phyloP scores from a whole-genome alignment of 1,140 invertebrate species.

The Bursaphelenchus mucronatus region DNA sequence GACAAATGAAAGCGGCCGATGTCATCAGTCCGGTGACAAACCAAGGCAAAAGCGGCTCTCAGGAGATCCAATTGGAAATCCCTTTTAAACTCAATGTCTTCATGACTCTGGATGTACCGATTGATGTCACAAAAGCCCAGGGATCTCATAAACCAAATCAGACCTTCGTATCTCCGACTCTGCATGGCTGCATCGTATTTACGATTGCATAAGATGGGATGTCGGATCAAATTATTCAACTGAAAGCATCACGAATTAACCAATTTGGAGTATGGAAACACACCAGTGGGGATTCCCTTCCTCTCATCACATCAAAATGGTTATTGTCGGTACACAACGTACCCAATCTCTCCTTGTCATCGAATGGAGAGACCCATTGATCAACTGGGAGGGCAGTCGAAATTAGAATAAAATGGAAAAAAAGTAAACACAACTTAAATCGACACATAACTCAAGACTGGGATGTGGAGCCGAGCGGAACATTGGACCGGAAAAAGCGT shows the following conservation, averaged over 20 bases:
- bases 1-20: conserved; percentile 42
- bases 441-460: too few relatives aligned
- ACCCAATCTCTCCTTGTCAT: conserved; percentile 39
- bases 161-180: conserved; percentile 32
- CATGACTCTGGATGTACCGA: conserved; percentile 18
- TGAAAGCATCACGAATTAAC: conserved; percentile 21
- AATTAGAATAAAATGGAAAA: neutral
- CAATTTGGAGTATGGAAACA: neutral
- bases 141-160: conserved; percentile 52
- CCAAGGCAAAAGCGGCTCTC: conserved; percentile 51
- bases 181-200: conserved; percentile 16
- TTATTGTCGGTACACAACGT: conserved; percentile 50
- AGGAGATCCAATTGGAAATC: conserved; percentile 53
- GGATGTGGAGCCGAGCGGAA: too few relatives aligned
- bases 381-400: conserved; percentile 15
- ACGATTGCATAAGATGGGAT: conserved; percentile 31
- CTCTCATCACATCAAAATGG: conserved; percentile 42
- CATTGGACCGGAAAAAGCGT: too few relatives aligned
- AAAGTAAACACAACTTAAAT: neutral
- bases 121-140: conserved; percentile 55
- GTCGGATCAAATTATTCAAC: conserved; percentile 38
- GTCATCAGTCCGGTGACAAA: conserved; percentile 52
- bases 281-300: conserved; percentile 36
- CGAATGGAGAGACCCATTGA: conserved; percentile 47
- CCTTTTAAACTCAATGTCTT: conserved; percentile 31